These are phyloP conservation scores for Nannobrachium achirus DNA, from an alignment of 2,113 vertebrate species.

Conservation along the genomic window DNA sequence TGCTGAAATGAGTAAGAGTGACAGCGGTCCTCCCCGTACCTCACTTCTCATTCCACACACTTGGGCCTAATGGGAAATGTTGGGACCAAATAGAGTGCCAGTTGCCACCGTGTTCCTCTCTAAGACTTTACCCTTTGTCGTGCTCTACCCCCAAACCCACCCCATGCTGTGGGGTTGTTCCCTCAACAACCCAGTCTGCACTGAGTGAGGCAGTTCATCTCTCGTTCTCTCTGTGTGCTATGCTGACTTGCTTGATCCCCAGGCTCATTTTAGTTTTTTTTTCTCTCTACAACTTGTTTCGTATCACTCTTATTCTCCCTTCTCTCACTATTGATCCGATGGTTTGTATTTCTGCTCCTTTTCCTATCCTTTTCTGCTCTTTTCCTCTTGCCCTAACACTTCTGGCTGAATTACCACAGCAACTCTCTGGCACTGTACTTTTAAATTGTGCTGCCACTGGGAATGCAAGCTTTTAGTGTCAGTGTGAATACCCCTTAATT, in stretches of 20 bases:
- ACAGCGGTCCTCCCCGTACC: conserved; percentile 56
- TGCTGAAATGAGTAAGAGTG: conserved; percentile 61
- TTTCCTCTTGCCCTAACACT: not conserved
- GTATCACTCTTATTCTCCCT: too few relatives aligned
- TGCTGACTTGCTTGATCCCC: not conserved
- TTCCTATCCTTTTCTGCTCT: not conserved
- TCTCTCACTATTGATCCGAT: conserved; percentile 19
- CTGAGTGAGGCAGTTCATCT: too few relatives aligned
- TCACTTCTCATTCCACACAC: conserved; percentile 56
- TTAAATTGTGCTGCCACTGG: conserved; percentile 15
- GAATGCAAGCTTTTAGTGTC: conserved; percentile 6
- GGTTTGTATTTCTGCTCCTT: not conserved
- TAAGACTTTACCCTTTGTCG: conserved; percentile 23
- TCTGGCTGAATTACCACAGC: not conserved
- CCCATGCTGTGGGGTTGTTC: too few relatives aligned
- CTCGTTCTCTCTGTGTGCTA: conserved; percentile 37
- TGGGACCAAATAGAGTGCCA: conserved; percentile 40
- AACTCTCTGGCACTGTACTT: not conserved
- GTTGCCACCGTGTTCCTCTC: conserved; percentile 36
- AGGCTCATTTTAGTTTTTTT: not conserved
- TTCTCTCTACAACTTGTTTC: conserved; percentile 1
- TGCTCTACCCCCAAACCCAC: conserved; percentile 15
- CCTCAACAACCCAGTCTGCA: too few relatives aligned
- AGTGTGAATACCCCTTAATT: conserved; percentile 18
- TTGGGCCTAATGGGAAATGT: conserved; percentile 52